These are phyloP conservation scores for Philotrypesis tridentata DNA, from an alignment of 1,140 invertebrate genomes.

Conservation along the genomic window DNA sequence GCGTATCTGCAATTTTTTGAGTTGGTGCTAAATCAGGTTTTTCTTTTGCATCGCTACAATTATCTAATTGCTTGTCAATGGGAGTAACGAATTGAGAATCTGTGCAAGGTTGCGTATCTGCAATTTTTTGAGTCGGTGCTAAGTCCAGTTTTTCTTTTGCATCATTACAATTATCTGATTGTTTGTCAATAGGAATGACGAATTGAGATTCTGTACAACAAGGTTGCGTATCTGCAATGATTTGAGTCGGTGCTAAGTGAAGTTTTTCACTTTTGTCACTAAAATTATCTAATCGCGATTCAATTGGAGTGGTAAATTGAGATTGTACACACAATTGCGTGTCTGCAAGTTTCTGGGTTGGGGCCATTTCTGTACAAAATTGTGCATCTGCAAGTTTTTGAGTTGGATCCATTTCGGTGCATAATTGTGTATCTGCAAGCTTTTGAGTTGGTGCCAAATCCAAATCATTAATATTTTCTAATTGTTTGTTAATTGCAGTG, in stretches of 20 bases:
- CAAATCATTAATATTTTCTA: no score
- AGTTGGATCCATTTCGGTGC: no score
- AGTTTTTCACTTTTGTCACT: no score
- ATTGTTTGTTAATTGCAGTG: not conserved
- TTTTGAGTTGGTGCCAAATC: not conserved
- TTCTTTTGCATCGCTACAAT: not conserved
- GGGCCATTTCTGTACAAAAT: no score
- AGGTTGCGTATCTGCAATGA: no score
- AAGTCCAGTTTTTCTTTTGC: not conserved
- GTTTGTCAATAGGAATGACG: not conserved
- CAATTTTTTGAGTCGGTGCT: no score
- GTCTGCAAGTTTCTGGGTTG: slow-evolving; percentile 46
- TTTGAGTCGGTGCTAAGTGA: no score
- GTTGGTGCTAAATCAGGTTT: slow-evolving; percentile 1
- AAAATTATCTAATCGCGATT: not conserved
- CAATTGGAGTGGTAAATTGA: not conserved
- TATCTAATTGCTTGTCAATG: not conserved
- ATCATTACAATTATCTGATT: not conserved
- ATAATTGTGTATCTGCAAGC: no score
- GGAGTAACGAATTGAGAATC: not conserved
- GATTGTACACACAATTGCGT: not conserved
- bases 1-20: slow-evolving; percentile 33
- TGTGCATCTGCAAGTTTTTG: no score
- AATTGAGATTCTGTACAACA: not conserved
- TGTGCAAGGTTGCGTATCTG: no score